Percentiles rank a stretch among this genome's conserved stretches.
These are phyloP conservation scores for Acleris literana DNA, from an alignment of 2,888 invertebrate genomes.

Conservation along the genomic window DNA sequence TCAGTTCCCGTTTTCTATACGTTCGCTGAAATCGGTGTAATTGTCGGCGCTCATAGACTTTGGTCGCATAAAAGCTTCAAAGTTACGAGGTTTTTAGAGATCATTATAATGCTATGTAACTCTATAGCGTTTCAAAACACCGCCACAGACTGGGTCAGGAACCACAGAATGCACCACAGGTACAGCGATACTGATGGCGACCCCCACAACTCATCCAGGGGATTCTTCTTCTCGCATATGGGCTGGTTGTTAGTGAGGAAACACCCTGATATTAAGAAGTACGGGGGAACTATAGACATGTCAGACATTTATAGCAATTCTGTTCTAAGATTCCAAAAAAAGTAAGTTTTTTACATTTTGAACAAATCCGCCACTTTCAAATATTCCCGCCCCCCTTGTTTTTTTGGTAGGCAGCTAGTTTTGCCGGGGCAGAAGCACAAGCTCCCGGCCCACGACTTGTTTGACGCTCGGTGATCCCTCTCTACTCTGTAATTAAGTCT, in stretches of 20 bases:
- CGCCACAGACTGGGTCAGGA: slow-evolving; percentile 83
- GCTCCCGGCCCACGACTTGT: no score
- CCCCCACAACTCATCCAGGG: slow-evolving; percentile 89
- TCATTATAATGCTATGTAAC: slow-evolving; percentile 55
- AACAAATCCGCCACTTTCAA: no score
- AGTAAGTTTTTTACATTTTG: slow-evolving; percentile 62
- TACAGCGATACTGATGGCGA: slow-evolving; percentile 64
- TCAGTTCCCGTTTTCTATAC: slow-evolving; percentile 39
- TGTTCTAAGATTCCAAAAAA: slow-evolving; percentile 87
- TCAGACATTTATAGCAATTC: slow-evolving; percentile 88
- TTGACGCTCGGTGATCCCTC: no score
- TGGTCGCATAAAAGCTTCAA: slow-evolving; percentile 58
- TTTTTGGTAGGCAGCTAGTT: no score
- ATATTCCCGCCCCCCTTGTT: no score
- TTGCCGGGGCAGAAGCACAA: no score
- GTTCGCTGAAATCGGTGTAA: slow-evolving; percentile 52
- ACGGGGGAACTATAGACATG: slow-evolving; percentile 87
- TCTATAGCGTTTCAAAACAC: slow-evolving; percentile 73
- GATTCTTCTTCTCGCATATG: slow-evolving; percentile 93
- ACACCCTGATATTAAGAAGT: slow-evolving; percentile 88
- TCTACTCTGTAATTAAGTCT: no score
- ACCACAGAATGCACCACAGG: slow-evolving; percentile 89
- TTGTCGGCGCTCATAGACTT: slow-evolving; percentile 56
- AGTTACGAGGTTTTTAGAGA: slow-evolving; percentile 54
- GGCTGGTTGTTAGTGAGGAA: slow-evolving; percentile 92